Evolutionary conservation across 2,888 invertebrate species (phyloP).

Genomic region (Epiblema foenella): DNA sequence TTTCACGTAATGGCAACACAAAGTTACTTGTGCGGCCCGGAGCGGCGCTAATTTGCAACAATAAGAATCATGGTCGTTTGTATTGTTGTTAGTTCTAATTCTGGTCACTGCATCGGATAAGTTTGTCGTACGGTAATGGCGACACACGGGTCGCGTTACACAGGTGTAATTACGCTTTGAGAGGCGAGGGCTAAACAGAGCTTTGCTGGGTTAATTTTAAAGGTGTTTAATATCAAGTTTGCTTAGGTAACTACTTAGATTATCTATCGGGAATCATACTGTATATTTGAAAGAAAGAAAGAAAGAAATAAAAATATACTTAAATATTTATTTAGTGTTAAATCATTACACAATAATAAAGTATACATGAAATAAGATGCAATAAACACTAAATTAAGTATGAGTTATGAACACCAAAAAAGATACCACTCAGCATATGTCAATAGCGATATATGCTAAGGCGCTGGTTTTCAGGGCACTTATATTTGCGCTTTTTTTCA

Average conservation of each 20-base stretch:
- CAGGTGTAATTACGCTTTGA: constrained; percentile 56
- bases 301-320: too few relatives aligned
- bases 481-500: too few relatives aligned
- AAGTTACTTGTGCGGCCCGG: constrained; percentile 6
- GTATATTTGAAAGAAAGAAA: background rate
- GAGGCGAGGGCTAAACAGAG: constrained; percentile 36
- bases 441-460: too few relatives aligned
- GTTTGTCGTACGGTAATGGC: constrained; percentile 36
- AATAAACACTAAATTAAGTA: too few relatives aligned
- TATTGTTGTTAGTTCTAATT: constrained; percentile 13
- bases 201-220: constrained; percentile 35
- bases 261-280: background rate
- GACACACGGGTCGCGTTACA: constrained; percentile 65
- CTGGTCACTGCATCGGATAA: constrained; percentile 9
- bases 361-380: too few relatives aligned
- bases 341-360: too few relatives aligned
- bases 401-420: too few relatives aligned
- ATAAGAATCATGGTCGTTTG: constrained; percentile 4
- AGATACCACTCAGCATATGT: too few relatives aligned
- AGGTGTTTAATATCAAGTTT: constrained; percentile 45
- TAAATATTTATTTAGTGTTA: too few relatives aligned
- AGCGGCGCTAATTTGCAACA: constrained; percentile 15
- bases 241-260: constrained; percentile 38
- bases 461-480: too few relatives aligned
- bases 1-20: constrained; percentile 62